These are phyloP conservation scores for Halichoerus grypus DNA, from an alignment of 2,113 vertebrate species.

Conservation along the genomic window DNA sequence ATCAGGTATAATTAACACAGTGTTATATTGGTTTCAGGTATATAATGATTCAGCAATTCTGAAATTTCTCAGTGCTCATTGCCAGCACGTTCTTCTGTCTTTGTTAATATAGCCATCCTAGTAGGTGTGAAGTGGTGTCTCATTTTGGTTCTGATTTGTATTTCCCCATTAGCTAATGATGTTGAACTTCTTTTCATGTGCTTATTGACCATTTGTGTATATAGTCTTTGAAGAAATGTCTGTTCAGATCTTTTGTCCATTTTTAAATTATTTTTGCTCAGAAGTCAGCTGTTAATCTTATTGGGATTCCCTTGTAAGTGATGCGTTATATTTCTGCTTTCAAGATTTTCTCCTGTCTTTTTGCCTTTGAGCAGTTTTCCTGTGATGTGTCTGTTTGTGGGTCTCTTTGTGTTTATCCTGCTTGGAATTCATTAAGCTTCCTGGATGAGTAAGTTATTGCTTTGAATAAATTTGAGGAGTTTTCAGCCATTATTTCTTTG, in stretches of 20 bases:
- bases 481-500: background rate
- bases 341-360: slow-evolving; percentile 7
- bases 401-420: background rate
- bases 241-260: background rate
- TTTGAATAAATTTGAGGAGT: background rate
- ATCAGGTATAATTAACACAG: background rate
- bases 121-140: background rate
- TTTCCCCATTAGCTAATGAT: slow-evolving; percentile 1
- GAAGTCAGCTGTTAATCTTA: background rate
- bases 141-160: background rate
- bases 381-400: background rate
- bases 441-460: background rate
- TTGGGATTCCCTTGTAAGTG: background rate
- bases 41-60: background rate
- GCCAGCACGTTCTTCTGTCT: background rate
- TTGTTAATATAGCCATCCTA: background rate
- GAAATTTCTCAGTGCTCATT: background rate
- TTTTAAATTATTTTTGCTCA: background rate
- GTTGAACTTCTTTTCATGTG: background rate
- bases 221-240: background rate
- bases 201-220: background rate
- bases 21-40: background rate
- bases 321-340: background rate
- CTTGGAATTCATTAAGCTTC: background rate
- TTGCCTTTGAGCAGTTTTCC: slow-evolving; percentile 1